Evolutionary conservation across 2,113 vertebrate species (phyloP), one percentile per base, ranked within the genome.

Genomic region (Charadrius vociferus): DNA sequence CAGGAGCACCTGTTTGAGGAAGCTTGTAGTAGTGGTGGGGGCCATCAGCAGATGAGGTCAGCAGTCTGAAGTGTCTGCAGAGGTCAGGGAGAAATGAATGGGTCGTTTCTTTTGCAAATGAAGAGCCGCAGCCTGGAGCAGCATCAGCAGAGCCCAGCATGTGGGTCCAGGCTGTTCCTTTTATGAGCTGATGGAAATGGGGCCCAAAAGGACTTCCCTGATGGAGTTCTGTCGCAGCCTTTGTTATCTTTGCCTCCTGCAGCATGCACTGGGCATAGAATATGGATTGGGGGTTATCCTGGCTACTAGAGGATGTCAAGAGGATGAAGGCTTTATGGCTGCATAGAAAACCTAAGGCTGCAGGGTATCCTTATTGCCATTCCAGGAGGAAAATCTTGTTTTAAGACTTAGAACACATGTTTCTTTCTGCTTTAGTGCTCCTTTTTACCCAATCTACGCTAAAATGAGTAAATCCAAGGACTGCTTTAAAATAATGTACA

Each of bases 81-180:
- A 97, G 89, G 86, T 91, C 86, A 91, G 72, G 41, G 62, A 79
- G 91, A 94, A 95, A 88, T 94, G 49, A 96, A 95, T 85, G 79
- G 83, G 90, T 93, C 72, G 92, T 97, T 97, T 98, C 83, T 97
- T 78, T 95, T 98, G 95, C 96, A 97, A 97, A 95, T 96, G 87
- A 97, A 96, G 93, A 95, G 75, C 78, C 81, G 83, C 52, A 95
- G 88, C 66, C 53, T 75, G 82, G 86, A 97, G 95, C 86, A 86
- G 81, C 56, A 90, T 81, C 78, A 90, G 90, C 92, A 81, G 68
- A 88, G 90, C 88, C 88, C 97, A 97, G 92, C 95, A 84, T 95
- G 96, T 93, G 97, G 56, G 95, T 96, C 94, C 78, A 77, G 91
- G 70, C 95, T 94, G 88, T 95, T 92, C 8, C 88, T 96, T 96